Evolutionary conservation across 2,888 invertebrate genomes (phyloP), one percentile per base, ranked within the genome.

Genomic region (Tipula confusa): DNA sequence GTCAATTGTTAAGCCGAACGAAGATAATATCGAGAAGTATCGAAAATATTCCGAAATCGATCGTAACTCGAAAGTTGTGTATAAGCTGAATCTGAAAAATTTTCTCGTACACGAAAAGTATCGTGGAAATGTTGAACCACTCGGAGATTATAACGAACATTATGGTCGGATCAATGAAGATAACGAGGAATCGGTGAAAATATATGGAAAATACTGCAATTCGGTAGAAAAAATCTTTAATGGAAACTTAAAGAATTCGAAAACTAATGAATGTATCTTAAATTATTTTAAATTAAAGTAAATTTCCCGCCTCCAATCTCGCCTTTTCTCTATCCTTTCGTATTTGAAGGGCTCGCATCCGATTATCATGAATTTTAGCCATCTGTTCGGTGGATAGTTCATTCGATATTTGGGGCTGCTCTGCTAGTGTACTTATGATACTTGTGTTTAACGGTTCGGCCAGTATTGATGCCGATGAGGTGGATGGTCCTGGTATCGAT

Each of bases 321-420:
- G 64, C 64, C n/a, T 83, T 82, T 24, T 85, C 85, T 86, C 91
- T 91, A 0, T 92, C 92, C n/a, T 92, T 89, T 83, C 92, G 89
- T 85, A 92, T 91, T 87, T 94, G 93, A 88, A 93, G 91, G 0
- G 95, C 95, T 81, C 93, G 85, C 86, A 91, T 90, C 83, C 93
- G 91, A 87, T 95, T 96, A 85, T 91, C 91, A 29, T 94, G 91
- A 89, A 95, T 93, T 86, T 93, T 91, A 83, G 94, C 92, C 85
- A 91, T 91, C 86, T 94, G 93, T 85, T 94, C 95, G 0, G 93
- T 91, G 1, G 90, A 91, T 11, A 93, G 86, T 82, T 86, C 83
- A 13, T 24, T 7, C 28, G 31, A 84, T 9, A 85, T 33, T 1
- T 83, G 9, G 1, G 31, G 13, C 18, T 83, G 83, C n/a, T n/a